Percentiles rank a stretch among this genome's conserved stretches.
These are phyloP conservation scores for Drosophila kurseongensis DNA, from an alignment of 1,140 invertebrate genomes.

Conservation along the genomic window DNA sequence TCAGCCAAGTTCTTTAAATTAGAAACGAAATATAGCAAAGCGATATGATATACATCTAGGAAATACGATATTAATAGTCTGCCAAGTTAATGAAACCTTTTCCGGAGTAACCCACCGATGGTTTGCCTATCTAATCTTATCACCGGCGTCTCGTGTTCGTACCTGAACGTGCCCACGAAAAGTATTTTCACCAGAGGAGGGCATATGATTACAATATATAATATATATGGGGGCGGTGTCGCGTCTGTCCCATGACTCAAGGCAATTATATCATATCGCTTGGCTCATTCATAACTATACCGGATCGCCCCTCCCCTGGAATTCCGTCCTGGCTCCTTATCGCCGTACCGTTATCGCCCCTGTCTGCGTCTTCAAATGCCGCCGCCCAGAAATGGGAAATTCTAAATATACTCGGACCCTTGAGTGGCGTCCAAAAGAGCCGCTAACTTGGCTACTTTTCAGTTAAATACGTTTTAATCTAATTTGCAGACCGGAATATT, in stretches of 20 bases:
- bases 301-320: conserved; percentile 17
- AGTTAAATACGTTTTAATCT: conserved; percentile 6
- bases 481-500: not conserved
- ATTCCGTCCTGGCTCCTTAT: conserved; percentile 12
- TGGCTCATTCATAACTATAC: conserved; percentile 56
- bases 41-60: conserved; percentile 19
- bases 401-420: conserved; percentile 44
- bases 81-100: conserved; percentile 50
- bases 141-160: conserved; percentile 45
- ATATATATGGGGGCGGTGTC: not conserved
- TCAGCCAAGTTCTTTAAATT: conserved; percentile 44
- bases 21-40: conserved; percentile 16
- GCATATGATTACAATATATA: not conserved
- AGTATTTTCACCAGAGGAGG: conserved; percentile 5
- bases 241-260: conserved; percentile 56
- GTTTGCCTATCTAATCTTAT: conserved; percentile 30
- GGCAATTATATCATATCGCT: conserved; percentile 39
- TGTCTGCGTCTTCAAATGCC: conserved; percentile 42
- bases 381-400: conserved; percentile 41
- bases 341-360: conserved; percentile 15
- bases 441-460: conserved; percentile 6
- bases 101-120: not conserved
- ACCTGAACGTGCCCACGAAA: conserved; percentile 45
- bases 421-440: conserved; percentile 5
- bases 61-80: conserved; percentile 26